Evolutionary conservation across 2,888 invertebrate genomes (phyloP), one percentile per base, ranked within the genome.

Genomic region (Tuberolachnus salignus): DNA sequence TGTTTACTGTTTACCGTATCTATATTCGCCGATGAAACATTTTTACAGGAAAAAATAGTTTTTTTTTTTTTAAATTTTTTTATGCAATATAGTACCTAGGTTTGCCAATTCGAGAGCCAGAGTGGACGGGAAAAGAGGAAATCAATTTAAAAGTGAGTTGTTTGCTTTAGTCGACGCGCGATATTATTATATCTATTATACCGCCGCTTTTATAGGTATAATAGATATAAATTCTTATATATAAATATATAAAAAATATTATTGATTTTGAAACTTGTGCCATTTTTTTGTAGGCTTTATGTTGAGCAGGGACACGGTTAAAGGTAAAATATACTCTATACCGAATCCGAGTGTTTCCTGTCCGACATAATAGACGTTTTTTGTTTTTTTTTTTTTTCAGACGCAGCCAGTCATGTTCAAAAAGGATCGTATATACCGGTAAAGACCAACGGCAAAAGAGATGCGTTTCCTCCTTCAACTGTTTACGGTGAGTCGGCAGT

Each of bases 121-220:
- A 42, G 42, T 26, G n/a, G 16, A 16, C n/a, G 46, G 21, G 0
- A 78, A 78, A 69, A 55, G 78, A 69, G 78, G 78, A 42, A 78
- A 78, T 42, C 78, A 78, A 59, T 78, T 78, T 78, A 78, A 78
- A 69, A 78, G 78, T 78, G 21, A 78, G 78, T 78, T 21, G 16
- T 63, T 21, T 13, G 1, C 21, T 51, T 42, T 6, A n/a, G n/a
- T 64, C 19, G 0, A 57, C 13, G 10, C 34, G 6, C 34, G 34
- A 6, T 34, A n/a, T n/a, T 13, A 21, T 42, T 71, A 34, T 9
- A 6, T 34, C 34, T 34, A 4, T 4, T 34, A 34, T 34, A 34
- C 34, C 6, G 3, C 34, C 34, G 6, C 34, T 34, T 34, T 34
- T 34, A 34, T 34, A 34, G n/a, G n/a, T n/a, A n/a, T n/a, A n/a